Percentiles rank a stretch among this genome's conserved stretches.
Conservation (phyloP, 92 coral and sea anemone genomes). For the Galaxea fascicularis region DNA sequence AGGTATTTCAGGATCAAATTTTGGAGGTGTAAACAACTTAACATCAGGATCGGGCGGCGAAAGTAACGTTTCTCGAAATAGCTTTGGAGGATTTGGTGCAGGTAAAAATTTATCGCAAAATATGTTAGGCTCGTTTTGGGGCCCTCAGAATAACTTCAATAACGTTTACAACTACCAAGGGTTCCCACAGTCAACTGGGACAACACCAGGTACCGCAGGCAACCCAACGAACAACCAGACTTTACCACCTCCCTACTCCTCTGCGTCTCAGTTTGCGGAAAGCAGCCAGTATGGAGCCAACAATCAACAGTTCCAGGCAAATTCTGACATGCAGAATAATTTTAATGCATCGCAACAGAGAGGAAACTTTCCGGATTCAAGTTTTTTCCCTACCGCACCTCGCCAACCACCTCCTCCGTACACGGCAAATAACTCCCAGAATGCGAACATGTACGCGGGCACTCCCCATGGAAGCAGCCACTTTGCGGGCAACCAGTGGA, state of each 20-base stretch:
- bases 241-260: slow-evolving; percentile 41
- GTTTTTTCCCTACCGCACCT: slow-evolving; percentile 20
- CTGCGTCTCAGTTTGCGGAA: slow-evolving; percentile 18
- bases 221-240: slow-evolving; percentile 22
- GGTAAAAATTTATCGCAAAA: slow-evolving; percentile 20
- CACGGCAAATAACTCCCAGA: slow-evolving; percentile 24
- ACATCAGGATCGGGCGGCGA: background rate
- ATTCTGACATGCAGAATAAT: slow-evolving; percentile 23
- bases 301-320: slow-evolving; percentile 30
- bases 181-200: slow-evolving; percentile 18
- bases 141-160: slow-evolving; percentile 27
- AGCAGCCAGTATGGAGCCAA: slow-evolving; percentile 20
- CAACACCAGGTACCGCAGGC: slow-evolving; percentile 5
- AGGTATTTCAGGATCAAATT: slow-evolving; percentile 13
- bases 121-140: slow-evolving; percentile 31
- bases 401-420: slow-evolving; percentile 53
- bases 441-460: slow-evolving; percentile 32
- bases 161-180: slow-evolving; percentile 32
- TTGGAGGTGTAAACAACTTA: slow-evolving; percentile 4
- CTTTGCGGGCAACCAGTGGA: slow-evolving; percentile 47
- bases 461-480: background rate
- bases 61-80: background rate
- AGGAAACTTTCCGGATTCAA: slow-evolving; percentile 29
- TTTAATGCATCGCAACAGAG: slow-evolving; percentile 42
- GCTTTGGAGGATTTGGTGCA: slow-evolving; percentile 17